phyloP scores from a whole-genome alignment of 2,113 vertebrate species.

The Lampris incognitus region DNA sequence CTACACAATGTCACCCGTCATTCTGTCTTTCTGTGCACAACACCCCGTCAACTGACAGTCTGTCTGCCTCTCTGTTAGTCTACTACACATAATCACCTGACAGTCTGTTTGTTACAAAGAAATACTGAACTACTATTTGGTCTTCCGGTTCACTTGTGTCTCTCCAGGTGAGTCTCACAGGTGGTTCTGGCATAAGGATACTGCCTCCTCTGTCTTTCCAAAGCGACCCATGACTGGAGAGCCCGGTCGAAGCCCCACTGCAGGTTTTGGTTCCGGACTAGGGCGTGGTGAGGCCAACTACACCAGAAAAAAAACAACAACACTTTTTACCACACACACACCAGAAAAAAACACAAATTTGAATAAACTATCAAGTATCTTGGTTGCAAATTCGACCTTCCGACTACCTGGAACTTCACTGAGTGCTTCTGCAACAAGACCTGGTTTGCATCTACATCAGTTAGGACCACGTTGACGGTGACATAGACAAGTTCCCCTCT shows the following conservation, averaged over 20 bases:
- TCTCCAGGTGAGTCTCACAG: not conserved
- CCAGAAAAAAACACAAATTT: not conserved
- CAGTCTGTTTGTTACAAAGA: not conserved
- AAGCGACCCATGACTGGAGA: conserved; percentile 71
- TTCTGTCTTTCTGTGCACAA: too few species aligned
- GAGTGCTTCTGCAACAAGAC: conserved; percentile 71
- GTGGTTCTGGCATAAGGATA: conserved; percentile 69
- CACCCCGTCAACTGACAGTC: too few species aligned
- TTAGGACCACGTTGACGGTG: conserved; percentile 48
- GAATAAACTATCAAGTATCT: not conserved
- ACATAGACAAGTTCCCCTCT: conserved; percentile 67
- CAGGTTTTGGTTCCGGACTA: conserved; percentile 6
- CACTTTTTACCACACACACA: not conserved
- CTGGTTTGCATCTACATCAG: conserved; percentile 34
- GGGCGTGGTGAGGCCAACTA: conserved; percentile 60
- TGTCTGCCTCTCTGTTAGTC: too few species aligned
- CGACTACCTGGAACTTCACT: conserved; percentile 73
- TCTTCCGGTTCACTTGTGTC: not conserved
- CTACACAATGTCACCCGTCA: too few species aligned
- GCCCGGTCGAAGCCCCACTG: conserved; percentile 66
- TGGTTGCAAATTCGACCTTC: not conserved
- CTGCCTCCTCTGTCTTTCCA: conserved; percentile 54
- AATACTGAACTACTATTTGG: not conserved
- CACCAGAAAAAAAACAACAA: not conserved
- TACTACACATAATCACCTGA: too few species aligned